phyloP scores from a whole-genome alignment of 2,797 vertebrate species.

The Leucoraja ocellata region DNA sequence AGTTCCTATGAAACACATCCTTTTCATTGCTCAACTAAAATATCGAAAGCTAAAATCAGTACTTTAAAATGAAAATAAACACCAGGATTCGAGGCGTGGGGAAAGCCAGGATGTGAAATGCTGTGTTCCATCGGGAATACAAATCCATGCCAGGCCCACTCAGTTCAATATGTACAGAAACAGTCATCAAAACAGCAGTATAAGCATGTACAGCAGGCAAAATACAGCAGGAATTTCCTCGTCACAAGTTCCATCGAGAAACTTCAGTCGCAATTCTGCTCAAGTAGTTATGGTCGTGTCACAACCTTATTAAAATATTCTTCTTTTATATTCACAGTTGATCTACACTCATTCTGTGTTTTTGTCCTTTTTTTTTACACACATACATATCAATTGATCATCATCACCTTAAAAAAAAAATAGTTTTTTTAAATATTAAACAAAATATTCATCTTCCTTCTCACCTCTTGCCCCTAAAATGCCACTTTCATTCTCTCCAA shows the following conservation, averaged over 20 bases:
- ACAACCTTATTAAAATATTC: constrained; percentile 65
- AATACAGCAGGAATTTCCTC: constrained; percentile 52
- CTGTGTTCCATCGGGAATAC: constrained; percentile 58
- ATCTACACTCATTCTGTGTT: constrained; percentile 4
- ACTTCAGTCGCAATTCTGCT: constrained; percentile 55
- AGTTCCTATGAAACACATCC: constrained; percentile 61
- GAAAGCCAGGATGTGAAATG: constrained; percentile 50
- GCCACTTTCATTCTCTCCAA: no score
- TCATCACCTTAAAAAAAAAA: no score
- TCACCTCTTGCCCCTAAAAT: no score
- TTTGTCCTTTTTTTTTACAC: neutral
- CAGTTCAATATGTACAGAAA: constrained; percentile 58
- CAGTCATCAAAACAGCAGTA: constrained; percentile 48
- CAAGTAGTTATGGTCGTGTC: constrained; percentile 63
- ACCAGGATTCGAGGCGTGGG: no score
- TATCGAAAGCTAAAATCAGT: constrained; percentile 56
- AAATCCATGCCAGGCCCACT: constrained; percentile 63
- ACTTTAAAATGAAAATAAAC: neutral
- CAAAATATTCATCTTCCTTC: no score
- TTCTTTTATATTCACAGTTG: constrained; percentile 55
- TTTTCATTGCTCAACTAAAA: constrained; percentile 67
- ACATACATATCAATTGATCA: neutral
- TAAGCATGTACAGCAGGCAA: constrained; percentile 51
- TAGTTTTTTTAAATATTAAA: no score
- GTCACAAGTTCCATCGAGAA: constrained; percentile 65